Evolutionary conservation across 2,797 vertebrate species (phyloP).

Genomic region (Numenius phaeopus): DNA sequence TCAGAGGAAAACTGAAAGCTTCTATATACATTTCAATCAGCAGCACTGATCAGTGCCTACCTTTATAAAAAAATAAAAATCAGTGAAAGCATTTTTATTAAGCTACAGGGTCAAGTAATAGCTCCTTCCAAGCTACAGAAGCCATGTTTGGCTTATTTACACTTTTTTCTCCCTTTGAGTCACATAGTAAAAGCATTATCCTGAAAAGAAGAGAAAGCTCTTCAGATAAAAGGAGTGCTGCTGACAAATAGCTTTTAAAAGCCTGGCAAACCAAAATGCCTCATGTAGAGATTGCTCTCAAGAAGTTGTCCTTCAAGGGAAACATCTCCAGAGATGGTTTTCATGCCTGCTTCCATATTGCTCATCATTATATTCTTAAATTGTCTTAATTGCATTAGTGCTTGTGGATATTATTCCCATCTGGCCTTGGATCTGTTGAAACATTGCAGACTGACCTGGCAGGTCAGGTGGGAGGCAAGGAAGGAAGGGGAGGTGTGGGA

Average conservation of each 20-base stretch:
- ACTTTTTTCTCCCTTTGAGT: not conserved
- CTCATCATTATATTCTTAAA: not conserved
- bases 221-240: not conserved
- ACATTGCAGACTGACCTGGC: not conserved
- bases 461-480: not conserved
- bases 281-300: not conserved
- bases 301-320: not conserved
- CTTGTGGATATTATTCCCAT: not conserved
- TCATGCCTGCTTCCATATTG: not conserved
- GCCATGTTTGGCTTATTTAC: not conserved
- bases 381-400: not conserved
- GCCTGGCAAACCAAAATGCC: not conserved
- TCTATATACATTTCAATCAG: not conserved
- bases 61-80: not conserved
- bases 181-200: not conserved
- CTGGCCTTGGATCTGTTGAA: not conserved
- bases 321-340: not conserved
- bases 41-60: not conserved
- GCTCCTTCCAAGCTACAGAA: not conserved
- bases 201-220: not conserved
- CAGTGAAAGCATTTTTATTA: conserved; percentile 32
- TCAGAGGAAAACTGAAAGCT: not conserved
- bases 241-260: not conserved
- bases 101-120: not conserved
- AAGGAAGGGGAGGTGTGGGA: not conserved